These are phyloP conservation scores for Catharus ustulatus DNA, from an alignment of 2,797 vertebrate species.

Conservation along the genomic window DNA sequence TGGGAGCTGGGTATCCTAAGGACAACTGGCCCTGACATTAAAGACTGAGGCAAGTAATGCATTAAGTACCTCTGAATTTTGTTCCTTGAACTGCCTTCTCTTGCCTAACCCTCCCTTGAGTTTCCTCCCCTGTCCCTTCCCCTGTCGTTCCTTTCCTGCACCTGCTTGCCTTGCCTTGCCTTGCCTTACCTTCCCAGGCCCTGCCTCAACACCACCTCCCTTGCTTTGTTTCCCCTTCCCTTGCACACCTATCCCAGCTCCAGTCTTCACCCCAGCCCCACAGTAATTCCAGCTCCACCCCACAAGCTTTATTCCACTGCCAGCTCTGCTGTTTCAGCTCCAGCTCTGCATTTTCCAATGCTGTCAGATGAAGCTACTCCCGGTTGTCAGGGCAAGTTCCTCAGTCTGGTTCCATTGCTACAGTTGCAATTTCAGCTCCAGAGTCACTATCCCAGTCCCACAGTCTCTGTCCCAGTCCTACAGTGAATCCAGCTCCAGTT, in stretches of 20 bases:
- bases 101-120: background rate
- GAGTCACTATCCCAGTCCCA: too few species aligned
- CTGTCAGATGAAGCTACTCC: too few species aligned
- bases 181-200: background rate
- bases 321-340: background rate
- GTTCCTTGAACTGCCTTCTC: background rate
- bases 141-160: background rate
- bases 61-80: background rate
- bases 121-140: background rate
- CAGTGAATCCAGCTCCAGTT: background rate
- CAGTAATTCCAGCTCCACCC: background rate
- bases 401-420: background rate
- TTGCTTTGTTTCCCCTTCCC: background rate
- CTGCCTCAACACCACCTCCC: background rate
- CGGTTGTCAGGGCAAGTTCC: background rate
- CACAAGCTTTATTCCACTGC: background rate
- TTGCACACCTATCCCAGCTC: background rate
- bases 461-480: too few species aligned
- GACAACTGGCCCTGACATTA: background rate
- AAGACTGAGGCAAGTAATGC: background rate
- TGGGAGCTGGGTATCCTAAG: background rate
- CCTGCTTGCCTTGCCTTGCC: background rate
- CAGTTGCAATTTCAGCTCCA: too few species aligned
- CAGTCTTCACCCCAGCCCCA: background rate
- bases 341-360: background rate